Evolutionary conservation across 2,797 vertebrate species (phyloP).

Genomic region (Pachyuromys duprasi): DNA sequence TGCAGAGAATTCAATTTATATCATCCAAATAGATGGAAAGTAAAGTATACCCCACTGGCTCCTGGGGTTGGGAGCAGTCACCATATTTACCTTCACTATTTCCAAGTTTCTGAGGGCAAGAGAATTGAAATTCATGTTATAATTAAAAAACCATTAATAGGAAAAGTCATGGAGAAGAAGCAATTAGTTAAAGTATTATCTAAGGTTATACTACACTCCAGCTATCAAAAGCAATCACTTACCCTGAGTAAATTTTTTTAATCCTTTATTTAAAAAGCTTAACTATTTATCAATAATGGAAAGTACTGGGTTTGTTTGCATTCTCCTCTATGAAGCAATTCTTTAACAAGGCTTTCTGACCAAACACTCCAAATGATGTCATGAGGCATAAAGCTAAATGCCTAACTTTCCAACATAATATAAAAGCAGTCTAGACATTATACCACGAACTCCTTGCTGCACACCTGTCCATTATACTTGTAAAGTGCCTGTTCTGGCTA

Average conservation of each 20-base stretch:
- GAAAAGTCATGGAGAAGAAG: constrained; percentile 53
- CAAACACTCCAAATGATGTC: constrained; percentile 41
- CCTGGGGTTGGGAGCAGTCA: not conserved
- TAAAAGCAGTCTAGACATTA: constrained; percentile 8
- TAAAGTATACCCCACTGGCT: constrained; percentile 47
- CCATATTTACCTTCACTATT: constrained; percentile 44
- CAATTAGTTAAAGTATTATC: constrained; percentile 75
- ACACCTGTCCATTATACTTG: not conserved
- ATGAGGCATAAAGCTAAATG: constrained; percentile 40
- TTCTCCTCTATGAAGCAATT: constrained; percentile 59
- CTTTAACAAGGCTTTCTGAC: constrained; percentile 21
- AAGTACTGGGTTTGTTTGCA: constrained; percentile 63
- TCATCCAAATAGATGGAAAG: constrained; percentile 63
- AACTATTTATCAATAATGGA: constrained; percentile 63
- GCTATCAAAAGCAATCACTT: constrained; percentile 58
- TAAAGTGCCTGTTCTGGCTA: not conserved
- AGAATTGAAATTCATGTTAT: constrained; percentile 59
- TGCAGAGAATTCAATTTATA: constrained; percentile 79
- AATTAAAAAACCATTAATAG: constrained; percentile 68
- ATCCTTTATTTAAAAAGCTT: constrained; percentile 73
- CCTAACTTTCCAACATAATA: constrained; percentile 48
- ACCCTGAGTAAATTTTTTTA: constrained; percentile 48
- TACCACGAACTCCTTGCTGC: not conserved
- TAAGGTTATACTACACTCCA: constrained; percentile 65
- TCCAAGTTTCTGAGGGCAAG: constrained; percentile 63